Conservation (phyloP, 1,140 invertebrate genomes). For the Rhizoglyphus robini region DNA sequence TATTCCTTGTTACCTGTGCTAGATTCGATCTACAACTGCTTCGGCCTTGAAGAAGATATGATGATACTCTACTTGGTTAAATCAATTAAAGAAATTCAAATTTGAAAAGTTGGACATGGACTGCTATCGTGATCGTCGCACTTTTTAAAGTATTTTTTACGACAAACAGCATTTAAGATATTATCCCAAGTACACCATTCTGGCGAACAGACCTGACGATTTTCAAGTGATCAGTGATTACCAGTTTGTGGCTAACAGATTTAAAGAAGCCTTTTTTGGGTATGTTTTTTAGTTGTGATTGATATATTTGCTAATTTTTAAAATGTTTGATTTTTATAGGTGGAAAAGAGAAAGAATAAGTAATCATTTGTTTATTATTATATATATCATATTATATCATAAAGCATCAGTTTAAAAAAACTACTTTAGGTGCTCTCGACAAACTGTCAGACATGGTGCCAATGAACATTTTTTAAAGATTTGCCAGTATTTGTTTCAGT, state of each 20-base stretch:
- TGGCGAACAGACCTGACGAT: too few relatives aligned
- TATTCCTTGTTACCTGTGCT: constrained; percentile 48
- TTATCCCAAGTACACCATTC: too few relatives aligned
- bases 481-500: background rate
- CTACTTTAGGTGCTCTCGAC: background rate
- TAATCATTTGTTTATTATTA: background rate
- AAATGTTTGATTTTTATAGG: background rate
- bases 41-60: constrained; percentile 36
- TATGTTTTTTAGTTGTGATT: background rate
- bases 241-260: background rate
- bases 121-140: background rate
- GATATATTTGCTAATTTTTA: background rate
- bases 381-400: too few relatives aligned
- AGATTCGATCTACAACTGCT: constrained; percentile 54
- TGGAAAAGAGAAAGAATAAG: background rate
- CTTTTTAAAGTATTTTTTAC: background rate
- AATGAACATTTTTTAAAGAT: background rate
- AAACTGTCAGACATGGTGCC: background rate
- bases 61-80: background rate
- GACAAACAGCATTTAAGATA: background rate
- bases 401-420: background rate
- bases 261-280: background rate
- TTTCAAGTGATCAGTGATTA: too few relatives aligned
- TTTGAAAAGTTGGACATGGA: background rate
- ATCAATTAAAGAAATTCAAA: background rate